Percentiles rank a stretch among this genome's conserved stretches.
These are phyloP conservation scores for Macaca mulatta DNA, from an alignment of 2,113 vertebrate genomes.

Conservation along the genomic window DNA sequence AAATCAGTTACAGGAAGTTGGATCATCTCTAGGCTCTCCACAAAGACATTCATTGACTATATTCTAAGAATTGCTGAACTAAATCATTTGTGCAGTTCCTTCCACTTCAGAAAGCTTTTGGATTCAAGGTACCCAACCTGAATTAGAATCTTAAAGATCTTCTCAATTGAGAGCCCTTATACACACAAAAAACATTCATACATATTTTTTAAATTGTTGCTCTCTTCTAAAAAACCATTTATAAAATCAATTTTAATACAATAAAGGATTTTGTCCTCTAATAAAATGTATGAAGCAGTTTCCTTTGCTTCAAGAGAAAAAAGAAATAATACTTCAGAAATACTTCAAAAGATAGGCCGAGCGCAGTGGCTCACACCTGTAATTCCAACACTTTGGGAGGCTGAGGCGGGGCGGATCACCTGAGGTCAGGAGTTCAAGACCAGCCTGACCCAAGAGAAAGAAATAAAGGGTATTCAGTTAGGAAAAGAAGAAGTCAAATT, in stretches of 20 bases:
- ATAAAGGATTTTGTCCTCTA: neutral
- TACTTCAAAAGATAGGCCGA: too few species aligned
- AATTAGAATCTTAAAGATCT: constrained; percentile 24
- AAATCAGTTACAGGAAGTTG: neutral
- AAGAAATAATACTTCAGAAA: too few species aligned
- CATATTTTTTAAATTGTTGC: neutral
- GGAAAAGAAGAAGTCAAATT: too few species aligned
- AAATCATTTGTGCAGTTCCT: neutral
- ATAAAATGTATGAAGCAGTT: neutral
- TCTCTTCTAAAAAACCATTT: constrained; percentile 26
- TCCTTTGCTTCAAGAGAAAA: neutral
- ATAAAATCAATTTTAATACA: constrained; percentile 25
- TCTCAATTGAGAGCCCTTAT: neutral
- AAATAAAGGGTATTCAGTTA: too few species aligned
- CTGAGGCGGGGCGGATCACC: too few species aligned
- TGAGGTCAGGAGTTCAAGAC: too few species aligned
- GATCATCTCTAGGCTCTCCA: neutral
- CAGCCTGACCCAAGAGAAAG: too few species aligned
- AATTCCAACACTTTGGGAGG: too few species aligned
- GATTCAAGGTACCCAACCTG: neutral
- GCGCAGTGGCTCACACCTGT: too few species aligned
- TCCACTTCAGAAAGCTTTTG: neutral
- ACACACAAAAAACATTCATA: neutral
- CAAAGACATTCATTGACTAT: neutral
- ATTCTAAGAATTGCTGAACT: constrained; percentile 32